Evolutionary conservation across 2,113 vertebrate genomes (phyloP), one percentile per base, ranked within the genome.

Genomic region (Amphilophus citrinellus): DNA sequence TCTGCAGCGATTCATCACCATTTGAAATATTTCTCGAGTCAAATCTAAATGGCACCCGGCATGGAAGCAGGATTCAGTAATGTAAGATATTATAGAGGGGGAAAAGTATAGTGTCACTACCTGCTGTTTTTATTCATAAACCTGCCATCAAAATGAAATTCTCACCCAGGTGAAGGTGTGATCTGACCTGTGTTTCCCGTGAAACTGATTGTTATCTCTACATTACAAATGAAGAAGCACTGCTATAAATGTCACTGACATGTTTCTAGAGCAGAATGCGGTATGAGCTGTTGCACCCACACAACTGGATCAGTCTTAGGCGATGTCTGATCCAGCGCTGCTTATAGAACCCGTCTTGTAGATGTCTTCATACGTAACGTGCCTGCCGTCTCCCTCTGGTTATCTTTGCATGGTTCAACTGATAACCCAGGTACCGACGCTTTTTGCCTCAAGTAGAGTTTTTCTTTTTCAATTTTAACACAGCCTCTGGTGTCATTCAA

Each of bases 91-190:
- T 77, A 78, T 32, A 63, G 44, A 32, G 13, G 13, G 9, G 32
- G 32, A 22, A 56, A 56, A 50, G 50, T 56, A 14, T 63, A 14
- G 32, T 24, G 47, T 84, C 27, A 78, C 60, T 4, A n/a, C 30
- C 73, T 87, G 82, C 75, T 82, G 60, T 76, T 84, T 88, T 76
- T 60, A 78, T 81, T 81, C 57, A 62, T 7, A 79, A 78, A 60
- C 13, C 60, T 73, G 77, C 27, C 77, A 84, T 81, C 58, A 80
- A 32, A 76, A 65, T 15, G 32, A 77, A 79, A 61, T 77, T 30
- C 32, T n/a, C 81, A 65, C 24, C 20, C 9, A 66, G 10, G n/a
- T 35, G 47, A 44, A 9, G 56, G n/a, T 62, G 50, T 66, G 77
- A 80, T 42, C 73, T 73, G 61, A 76, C 79, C 76, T 56, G 13